Percentiles rank a stretch among this genome's conserved stretches.
These are phyloP conservation scores for Tetramorium alpestre DNA, from an alignment of 1,140 invertebrate genomes.

Conservation along the genomic window DNA sequence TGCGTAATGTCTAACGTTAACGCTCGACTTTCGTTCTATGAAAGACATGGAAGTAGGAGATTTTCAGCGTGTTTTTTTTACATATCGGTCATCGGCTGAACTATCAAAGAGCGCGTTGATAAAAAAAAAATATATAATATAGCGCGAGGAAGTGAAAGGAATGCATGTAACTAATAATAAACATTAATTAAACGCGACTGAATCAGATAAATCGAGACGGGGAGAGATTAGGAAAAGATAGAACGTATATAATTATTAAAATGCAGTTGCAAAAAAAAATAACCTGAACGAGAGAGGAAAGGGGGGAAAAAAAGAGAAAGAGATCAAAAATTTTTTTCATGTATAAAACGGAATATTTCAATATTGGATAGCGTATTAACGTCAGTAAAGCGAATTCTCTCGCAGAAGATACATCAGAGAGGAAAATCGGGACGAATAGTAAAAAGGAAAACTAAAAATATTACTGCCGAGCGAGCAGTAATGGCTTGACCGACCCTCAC, in stretches of 20 bases:
- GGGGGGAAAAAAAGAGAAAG: neutral
- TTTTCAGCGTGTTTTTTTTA: neutral
- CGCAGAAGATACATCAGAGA: conserved; percentile 11
- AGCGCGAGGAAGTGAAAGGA: neutral
- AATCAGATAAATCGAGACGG: conserved; percentile 12
- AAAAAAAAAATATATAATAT: neutral
- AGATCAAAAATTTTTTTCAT: neutral
- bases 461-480: neutral
- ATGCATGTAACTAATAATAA: neutral
- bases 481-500: conserved; percentile 21
- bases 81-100: neutral
- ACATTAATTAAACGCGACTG: neutral
- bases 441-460: neutral
- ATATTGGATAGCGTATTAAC: conserved; percentile 29
- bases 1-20: conserved; percentile 13
- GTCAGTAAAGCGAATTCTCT: conserved; percentile 20
- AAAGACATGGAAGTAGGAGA: conserved; percentile 63
- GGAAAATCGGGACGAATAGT: neutral
- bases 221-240: neutral
- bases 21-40: conserved; percentile 50
- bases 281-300: neutral
- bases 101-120: neutral
- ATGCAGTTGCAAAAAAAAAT: conserved; percentile 8
- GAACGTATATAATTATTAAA: conserved; percentile 4
- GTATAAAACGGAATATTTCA: conserved; percentile 16